These are phyloP conservation scores for Apodemia mormo DNA, from an alignment of 2,888 invertebrate species.

Conservation along the genomic window DNA sequence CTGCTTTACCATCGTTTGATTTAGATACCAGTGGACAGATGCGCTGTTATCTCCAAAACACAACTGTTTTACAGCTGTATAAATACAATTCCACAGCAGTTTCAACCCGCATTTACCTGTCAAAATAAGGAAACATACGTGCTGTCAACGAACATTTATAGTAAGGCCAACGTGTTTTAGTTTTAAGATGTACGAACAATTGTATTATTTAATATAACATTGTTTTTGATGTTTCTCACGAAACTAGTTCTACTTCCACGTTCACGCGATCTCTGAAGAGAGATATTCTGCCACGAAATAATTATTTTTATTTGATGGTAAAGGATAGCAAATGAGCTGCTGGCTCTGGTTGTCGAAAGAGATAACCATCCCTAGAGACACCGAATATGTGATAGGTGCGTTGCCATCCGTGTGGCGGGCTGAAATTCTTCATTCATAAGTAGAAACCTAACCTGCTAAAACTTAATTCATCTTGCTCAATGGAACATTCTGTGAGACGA, in stretches of 20 bases:
- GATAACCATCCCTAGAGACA: no score
- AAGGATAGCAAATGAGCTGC: no score
- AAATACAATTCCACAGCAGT: not conserved
- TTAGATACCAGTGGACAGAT: not conserved
- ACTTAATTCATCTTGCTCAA: no score
- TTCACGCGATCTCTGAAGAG: not conserved
- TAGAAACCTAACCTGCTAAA: no score
- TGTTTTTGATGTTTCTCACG: not conserved
- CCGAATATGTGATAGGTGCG: no score
- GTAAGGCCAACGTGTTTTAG: not conserved
- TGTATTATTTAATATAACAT: not conserved
- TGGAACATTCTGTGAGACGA: no score
- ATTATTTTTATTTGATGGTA: not conserved
- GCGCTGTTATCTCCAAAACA: not conserved
- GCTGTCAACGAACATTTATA: not conserved
- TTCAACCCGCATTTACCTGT: not conserved
- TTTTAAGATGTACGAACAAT: conserved; percentile 1
- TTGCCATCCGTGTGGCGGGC: no score
- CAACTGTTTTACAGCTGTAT: not conserved
- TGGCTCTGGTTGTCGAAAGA: no score
- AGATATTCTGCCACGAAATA: not conserved
- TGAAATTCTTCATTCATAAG: no score
- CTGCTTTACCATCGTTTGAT: no score
- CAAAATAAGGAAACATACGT: not conserved
- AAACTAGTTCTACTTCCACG: conserved; percentile 10